Evolutionary conservation across 2,888 invertebrate genomes (phyloP), one percentile per base, ranked within the genome.

Genomic region (Sialis lutaria): DNA sequence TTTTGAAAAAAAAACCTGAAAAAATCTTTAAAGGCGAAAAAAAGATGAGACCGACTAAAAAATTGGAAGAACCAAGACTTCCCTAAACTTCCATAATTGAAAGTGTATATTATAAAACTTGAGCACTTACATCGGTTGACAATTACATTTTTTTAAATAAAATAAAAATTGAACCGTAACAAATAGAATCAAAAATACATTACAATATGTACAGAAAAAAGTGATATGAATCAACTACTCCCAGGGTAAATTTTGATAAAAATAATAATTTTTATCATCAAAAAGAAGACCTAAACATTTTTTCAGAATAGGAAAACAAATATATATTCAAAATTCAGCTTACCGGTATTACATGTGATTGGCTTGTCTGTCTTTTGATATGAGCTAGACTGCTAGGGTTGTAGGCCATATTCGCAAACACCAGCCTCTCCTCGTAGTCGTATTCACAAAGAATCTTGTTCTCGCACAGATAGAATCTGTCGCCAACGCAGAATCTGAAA

Each of bases 371-470:
- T 53, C 82, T 68, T 62, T 83, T 83, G 49, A 83, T 72, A 58
- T 88, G 87, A 42, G 87, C 82, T 49, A 89, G 71, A 50, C 84
- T 83, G 41, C 75, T 82, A 49, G 91, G 89, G 64, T 89, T 89
- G 70, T 87, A 85, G 42, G 89, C 86, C 87, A 93, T 89, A 63
- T 89, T 91, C 52, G 93, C 92, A 63, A 93, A 93, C 53, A 93
- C 89, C 66, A 92, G 73, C 55, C 93, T 73, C 68, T 96, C 95
- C 63, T 95, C 93, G 63, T 95, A 96, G 67, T 96, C 96, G 64
- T 93, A 93, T 68, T 95, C 95, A 69, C 96, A 96, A 46, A 96
- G 77, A 55, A 96, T 95, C 73, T 93, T 92, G 70, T 95, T 95
- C 68, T 95, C 95, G 69, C 91, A 92, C 57, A 96, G 70, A 69